Evolutionary conservation across 2,797 vertebrate genomes (phyloP).

Genomic region (Tokudaia tokunoshimensis): DNA sequence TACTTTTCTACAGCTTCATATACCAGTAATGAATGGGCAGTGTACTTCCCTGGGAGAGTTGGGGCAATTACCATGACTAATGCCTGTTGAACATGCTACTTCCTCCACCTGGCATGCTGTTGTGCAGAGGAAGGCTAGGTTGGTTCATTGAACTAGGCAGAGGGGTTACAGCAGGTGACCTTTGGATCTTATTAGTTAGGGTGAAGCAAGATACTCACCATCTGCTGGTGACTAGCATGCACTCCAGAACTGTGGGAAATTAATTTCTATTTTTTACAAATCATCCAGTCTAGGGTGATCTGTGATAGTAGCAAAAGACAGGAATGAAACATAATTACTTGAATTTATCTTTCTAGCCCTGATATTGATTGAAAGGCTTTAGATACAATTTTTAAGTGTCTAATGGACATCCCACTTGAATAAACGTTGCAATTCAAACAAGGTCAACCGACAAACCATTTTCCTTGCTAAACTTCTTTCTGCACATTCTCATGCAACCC

Average conservation of each 20-base stretch:
- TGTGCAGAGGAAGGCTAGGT: neutral
- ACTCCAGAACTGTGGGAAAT: neutral
- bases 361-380: neutral
- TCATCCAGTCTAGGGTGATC: neutral
- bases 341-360: neutral
- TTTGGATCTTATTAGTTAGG: neutral
- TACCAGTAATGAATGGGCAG: neutral
- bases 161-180: neutral
- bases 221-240: neutral
- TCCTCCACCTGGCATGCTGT: neutral
- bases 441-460: neutral
- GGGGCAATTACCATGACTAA: neutral
- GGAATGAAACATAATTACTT: neutral
- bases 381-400: neutral
- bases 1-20: neutral
- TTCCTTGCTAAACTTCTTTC: neutral
- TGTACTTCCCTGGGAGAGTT: neutral
- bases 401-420: neutral
- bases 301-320: neutral
- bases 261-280: neutral
- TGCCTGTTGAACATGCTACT: accelerated
- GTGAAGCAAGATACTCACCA: neutral
- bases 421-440: neutral
- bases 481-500: neutral
- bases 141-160: neutral